Percentiles rank a stretch among this genome's conserved stretches.
Conservation (phyloP, 2,113 vertebrate species). For the Brachirus orientalis region DNA sequence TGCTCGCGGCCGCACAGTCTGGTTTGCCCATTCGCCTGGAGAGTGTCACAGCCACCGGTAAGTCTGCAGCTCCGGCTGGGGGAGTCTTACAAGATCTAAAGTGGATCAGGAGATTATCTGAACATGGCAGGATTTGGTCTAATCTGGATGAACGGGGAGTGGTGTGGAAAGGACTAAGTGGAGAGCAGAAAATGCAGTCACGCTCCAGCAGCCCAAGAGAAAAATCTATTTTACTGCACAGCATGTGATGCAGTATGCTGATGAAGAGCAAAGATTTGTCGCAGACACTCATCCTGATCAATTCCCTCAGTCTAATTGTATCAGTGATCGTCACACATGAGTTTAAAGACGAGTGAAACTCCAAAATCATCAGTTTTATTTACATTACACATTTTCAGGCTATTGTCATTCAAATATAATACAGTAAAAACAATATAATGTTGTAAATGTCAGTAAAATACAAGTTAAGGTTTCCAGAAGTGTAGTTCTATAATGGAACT, state of each 20-base stretch:
- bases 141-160: constrained; percentile 72
- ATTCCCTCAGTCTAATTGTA: constrained; percentile 1
- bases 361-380: not conserved
- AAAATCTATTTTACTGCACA: constrained; percentile 26
- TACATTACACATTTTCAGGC: not conserved
- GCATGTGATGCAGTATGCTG: not conserved
- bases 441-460: no score
- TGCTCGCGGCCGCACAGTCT: constrained; percentile 90
- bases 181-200: constrained; percentile 28
- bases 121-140: constrained; percentile 68
- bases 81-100: constrained; percentile 55
- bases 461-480: no score
- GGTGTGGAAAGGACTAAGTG: constrained; percentile 61
- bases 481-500: no score
- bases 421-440: no score
- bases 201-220: not conserved
- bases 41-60: constrained; percentile 87
- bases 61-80: constrained; percentile 69
- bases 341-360: not conserved
- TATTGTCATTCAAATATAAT: no score
- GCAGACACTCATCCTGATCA: constrained; percentile 19
- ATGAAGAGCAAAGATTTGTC: constrained; percentile 3
- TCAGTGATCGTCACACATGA: constrained; percentile 17
- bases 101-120: constrained; percentile 70
- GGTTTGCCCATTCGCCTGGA: constrained; percentile 91